Conservation (phyloP, 2,888 invertebrate genomes). For the Latrodectus hesperus region DNA sequence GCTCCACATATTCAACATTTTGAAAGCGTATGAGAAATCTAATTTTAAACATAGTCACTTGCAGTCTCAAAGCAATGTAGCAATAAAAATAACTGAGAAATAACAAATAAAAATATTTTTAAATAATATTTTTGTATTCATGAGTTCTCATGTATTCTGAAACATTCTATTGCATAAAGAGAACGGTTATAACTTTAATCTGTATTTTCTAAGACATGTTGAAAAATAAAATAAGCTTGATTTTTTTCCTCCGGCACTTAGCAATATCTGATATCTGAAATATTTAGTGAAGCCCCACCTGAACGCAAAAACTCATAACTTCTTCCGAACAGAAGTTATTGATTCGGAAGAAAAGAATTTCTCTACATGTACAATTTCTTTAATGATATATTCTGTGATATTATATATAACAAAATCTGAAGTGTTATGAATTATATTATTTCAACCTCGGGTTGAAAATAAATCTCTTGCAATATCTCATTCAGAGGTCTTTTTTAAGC, state of each 20-base stretch:
- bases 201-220: slow-evolving; percentile 18
- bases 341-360: no score
- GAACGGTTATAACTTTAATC: slow-evolving; percentile 20
- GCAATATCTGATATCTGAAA: no score
- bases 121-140: slow-evolving; percentile 35
- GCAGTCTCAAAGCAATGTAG: neutral
- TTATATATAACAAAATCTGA: no score
- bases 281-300: no score
- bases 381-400: no score
- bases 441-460: no score
- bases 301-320: no score
- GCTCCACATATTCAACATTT: neutral
- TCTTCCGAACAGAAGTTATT: no score
- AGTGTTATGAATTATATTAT: no score
- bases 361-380: no score
- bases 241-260: neutral
- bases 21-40: neutral
- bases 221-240: neutral
- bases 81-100: neutral
- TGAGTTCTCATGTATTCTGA: slow-evolving; percentile 39
- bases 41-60: neutral
- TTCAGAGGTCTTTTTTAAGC: no score
- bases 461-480: no score
- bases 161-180: slow-evolving; percentile 18
- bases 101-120: neutral